Conservation (phyloP, 2,888 invertebrate species). For the Agrenia bidenticulata region DNA sequence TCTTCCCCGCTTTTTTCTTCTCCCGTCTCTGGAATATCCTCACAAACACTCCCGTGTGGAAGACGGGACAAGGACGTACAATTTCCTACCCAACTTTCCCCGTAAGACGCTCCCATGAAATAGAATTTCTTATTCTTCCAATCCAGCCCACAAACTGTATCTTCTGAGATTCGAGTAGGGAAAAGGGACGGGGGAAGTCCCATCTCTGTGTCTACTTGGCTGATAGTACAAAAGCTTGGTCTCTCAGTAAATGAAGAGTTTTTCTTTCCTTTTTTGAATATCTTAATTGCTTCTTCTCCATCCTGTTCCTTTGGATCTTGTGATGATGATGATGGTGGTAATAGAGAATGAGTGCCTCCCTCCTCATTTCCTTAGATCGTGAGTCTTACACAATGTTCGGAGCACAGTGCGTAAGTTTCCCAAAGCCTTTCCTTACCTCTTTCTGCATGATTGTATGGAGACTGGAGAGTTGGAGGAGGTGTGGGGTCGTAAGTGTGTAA, state of each 20-base stretch:
- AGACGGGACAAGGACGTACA: too few relatives aligned
- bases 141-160: neutral
- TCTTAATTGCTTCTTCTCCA: slow-evolving; percentile 38
- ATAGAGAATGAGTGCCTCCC: slow-evolving; percentile 14
- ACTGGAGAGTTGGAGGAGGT: too few relatives aligned
- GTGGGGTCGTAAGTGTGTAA: too few relatives aligned
- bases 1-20: slow-evolving; percentile 1
- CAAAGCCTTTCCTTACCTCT: too few relatives aligned
- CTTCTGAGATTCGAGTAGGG: neutral
- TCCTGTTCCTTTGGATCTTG: slow-evolving; percentile 1
- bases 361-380: neutral
- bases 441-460: too few relatives aligned
- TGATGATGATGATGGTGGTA: slow-evolving; percentile 15
- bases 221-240: slow-evolving; percentile 8
- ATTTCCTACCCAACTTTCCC: too few relatives aligned
- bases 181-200: slow-evolving; percentile 11
- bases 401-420: too few relatives aligned
- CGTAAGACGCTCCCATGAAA: too few relatives aligned
- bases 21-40: neutral
- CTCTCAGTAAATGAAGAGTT: slow-evolving; percentile 25
- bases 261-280: slow-evolving; percentile 27
- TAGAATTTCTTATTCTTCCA: too few relatives aligned
- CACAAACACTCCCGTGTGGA: too few relatives aligned
- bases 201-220: neutral
- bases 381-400: too few relatives aligned